These are phyloP conservation scores for Scarus forsteni DNA, from an alignment of 2,797 vertebrate species.

Conservation along the genomic window DNA sequence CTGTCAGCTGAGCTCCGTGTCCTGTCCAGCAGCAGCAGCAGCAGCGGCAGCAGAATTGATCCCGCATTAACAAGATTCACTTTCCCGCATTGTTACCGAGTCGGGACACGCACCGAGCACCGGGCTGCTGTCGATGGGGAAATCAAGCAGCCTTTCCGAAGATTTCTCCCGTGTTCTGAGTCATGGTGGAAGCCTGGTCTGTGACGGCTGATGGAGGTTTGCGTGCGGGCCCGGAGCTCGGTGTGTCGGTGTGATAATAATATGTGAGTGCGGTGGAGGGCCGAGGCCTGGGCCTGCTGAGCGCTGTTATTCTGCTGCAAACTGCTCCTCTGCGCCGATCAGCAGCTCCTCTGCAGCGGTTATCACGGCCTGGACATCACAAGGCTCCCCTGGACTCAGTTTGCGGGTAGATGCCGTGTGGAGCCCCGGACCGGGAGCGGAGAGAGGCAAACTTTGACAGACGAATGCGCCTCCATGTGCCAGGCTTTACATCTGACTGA, in stretches of 20 bases:
- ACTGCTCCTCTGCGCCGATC: conserved; percentile 59
- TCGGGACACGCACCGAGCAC: conserved; percentile 23
- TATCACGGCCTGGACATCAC: conserved; percentile 60
- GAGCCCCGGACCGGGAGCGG: conserved; percentile 61
- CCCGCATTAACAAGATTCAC: conserved; percentile 22
- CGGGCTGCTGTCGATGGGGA: conserved; percentile 68
- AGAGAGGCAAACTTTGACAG: conserved; percentile 69
- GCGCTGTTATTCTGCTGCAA: conserved; percentile 56
- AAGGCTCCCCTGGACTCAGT: conserved; percentile 12
- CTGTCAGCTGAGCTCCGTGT: conserved; percentile 59
- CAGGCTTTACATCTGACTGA: conserved; percentile 43
- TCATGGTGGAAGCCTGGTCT: conserved; percentile 51
- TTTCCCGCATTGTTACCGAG: not conserved
- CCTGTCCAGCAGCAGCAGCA: conserved; percentile 25
- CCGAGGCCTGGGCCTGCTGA: conserved; percentile 64
- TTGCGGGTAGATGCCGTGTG: conserved; percentile 43
- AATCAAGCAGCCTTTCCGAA: conserved; percentile 68
- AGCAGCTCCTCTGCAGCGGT: conserved; percentile 23
- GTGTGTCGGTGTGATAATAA: conserved; percentile 56
- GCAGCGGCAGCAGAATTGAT: conserved; percentile 23
- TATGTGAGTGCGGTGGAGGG: conserved; percentile 67
- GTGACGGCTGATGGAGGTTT: conserved; percentile 67
- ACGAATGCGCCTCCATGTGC: conserved; percentile 73
- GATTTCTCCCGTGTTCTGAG: conserved; percentile 59
- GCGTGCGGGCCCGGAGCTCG: conserved; percentile 30